Evolutionary conservation across 1,140 invertebrate species (phyloP).

Genomic region (Cherax quadricarinatus): DNA sequence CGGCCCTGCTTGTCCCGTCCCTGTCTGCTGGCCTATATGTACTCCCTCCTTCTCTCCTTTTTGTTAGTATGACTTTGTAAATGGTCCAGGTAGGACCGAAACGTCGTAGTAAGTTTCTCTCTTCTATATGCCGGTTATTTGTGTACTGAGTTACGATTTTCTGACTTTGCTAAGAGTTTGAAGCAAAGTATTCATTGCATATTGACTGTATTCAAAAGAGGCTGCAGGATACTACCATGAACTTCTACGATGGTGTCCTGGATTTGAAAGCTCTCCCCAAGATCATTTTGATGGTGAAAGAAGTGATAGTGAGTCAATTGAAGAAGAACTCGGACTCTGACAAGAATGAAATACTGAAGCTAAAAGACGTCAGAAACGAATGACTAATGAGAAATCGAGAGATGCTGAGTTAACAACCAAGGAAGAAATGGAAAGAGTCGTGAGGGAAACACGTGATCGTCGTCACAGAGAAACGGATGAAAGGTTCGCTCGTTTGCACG

Average conservation of each 20-base stretch:
- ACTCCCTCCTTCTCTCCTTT: too few relatives aligned
- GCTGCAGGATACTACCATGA: too few relatives aligned
- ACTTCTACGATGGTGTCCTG: slow-evolving; percentile 1
- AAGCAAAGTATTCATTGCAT: too few relatives aligned
- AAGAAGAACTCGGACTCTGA: not conserved
- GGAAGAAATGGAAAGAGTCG: slow-evolving; percentile 32
- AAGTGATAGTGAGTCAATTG: slow-evolving; percentile 22
- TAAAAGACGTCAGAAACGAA: slow-evolving; percentile 32
- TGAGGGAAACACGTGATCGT: not conserved
- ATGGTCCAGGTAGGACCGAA: too few relatives aligned
- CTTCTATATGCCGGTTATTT: too few relatives aligned
- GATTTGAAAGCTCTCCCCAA: not conserved
- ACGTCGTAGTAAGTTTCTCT: too few relatives aligned
- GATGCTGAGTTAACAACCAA: slow-evolving; percentile 28
- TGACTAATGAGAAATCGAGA: slow-evolving; percentile 22
- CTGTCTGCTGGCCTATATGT: too few relatives aligned
- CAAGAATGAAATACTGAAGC: slow-evolving; percentile 35
- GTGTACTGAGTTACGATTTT: too few relatives aligned
- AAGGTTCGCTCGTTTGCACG: not conserved
- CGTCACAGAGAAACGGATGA: not conserved
- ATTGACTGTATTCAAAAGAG: too few relatives aligned
- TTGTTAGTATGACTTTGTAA: too few relatives aligned
- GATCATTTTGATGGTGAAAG: slow-evolving; percentile 21
- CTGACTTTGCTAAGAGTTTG: too few relatives aligned
- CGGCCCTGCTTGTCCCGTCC: too few relatives aligned